A percentile compares a stretch with the other conserved stretches of the same genome.
phyloP scores from a whole-genome alignment of 2,797 vertebrate species.

The Gymnothorax reevesii region DNA sequence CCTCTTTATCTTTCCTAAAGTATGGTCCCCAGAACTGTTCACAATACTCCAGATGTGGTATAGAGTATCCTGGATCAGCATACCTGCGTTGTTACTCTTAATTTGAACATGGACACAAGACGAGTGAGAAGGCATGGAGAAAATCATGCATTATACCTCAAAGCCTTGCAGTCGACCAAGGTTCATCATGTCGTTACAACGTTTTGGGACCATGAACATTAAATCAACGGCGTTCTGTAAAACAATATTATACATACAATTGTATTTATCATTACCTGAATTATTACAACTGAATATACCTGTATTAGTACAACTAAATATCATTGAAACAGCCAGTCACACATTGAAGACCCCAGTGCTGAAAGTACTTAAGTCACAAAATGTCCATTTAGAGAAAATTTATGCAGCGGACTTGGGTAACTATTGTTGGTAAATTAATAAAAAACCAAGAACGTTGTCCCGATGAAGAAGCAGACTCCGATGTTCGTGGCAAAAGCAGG shows the following conservation, averaged over 20 bases:
- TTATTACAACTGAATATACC: background rate
- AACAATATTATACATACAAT: slow-evolving; percentile 26
- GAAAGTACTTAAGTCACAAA: too few species aligned
- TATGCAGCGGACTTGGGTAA: too few species aligned
- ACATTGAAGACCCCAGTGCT: too few species aligned
- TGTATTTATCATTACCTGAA: background rate
- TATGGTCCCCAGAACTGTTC: too few species aligned
- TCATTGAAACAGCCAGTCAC: background rate
- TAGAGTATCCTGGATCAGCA: background rate
- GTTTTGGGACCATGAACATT: slow-evolving; percentile 98
- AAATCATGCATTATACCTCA: slow-evolving; percentile 74
- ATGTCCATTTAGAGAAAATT: too few species aligned
- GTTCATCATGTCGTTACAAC: slow-evolving; percentile 99
- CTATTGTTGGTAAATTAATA: too few species aligned
- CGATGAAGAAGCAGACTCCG: too few species aligned
- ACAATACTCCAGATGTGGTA: too few species aligned
- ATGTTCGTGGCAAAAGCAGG: too few species aligned
- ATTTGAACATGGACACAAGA: background rate
- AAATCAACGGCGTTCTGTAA: slow-evolving; percentile 92
- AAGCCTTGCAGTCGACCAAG: slow-evolving; percentile 95
- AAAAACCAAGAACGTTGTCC: too few species aligned
- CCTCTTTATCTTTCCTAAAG: too few species aligned
- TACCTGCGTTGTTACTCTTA: background rate
- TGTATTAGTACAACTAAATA: background rate
- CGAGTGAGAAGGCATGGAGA: background rate